A percentile compares a stretch with the other conserved stretches of the same genome.
phyloP scores from a whole-genome alignment of 2,888 invertebrate genomes.

The Dolichopus griseipennis region DNA sequence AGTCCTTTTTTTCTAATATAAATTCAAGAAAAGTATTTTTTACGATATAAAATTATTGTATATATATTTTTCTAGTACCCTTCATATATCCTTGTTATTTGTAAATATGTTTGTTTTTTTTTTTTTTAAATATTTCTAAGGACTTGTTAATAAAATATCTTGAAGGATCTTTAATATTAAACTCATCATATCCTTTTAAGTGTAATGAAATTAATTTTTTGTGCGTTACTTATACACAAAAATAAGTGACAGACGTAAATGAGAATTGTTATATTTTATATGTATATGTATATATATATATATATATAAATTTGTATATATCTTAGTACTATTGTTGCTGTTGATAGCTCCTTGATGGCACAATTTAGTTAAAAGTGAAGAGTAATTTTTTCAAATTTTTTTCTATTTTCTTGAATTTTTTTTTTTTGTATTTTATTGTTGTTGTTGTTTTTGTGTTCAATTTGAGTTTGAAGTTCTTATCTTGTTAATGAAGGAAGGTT shows the following conservation, averaged over 20 bases:
- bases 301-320: not conserved
- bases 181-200: conserved; percentile 6
- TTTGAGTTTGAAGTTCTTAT: not conserved
- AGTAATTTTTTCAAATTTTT: not conserved
- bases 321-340: not conserved
- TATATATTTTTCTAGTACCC: too few relatives aligned
- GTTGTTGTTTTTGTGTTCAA: not conserved
- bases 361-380: conserved; percentile 1
- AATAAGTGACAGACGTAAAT: not conserved
- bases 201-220: conserved; percentile 5
- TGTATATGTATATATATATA: too few relatives aligned
- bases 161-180: not conserved
- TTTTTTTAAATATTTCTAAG: not conserved
- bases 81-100: too few relatives aligned
- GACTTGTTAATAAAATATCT: too few relatives aligned
- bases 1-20: too few relatives aligned
- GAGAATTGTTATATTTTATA: not conserved
- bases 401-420: too few relatives aligned
- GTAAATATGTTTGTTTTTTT: not conserved
- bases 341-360: not conserved
- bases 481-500: not conserved
- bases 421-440: too few relatives aligned
- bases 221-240: not conserved
- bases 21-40: too few relatives aligned
- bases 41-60: too few relatives aligned